Evolutionary conservation across 2,113 vertebrate species (phyloP), one percentile per base, ranked within the genome.

Genomic region (Acrocephalus arundinaceus): DNA sequence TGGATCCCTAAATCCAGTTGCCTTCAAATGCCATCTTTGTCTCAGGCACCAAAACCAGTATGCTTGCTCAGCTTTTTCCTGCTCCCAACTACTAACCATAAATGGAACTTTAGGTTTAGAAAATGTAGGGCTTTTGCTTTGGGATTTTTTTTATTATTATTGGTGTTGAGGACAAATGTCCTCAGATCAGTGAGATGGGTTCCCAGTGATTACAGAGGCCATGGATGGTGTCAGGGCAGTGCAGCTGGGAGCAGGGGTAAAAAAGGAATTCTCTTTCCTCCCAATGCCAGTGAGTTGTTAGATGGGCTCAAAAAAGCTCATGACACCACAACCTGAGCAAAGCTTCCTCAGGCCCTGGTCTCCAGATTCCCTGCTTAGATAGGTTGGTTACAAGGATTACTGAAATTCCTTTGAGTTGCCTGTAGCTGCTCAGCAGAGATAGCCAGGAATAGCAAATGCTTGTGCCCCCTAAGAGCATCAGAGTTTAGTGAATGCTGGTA

Each of bases 371-470:
- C 41, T 79, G 55, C 43, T 86, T 74, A 74, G 67, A 89, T 28
- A 71, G 39, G 41, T 39, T 90, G 3, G 0, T 86, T 77, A 75
- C n/a, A 87, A 83, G 65, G 48, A 88, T 86, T 90, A 86, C 59
- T 80, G 61, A 92, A 91, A 95, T 71, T 88, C 79, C 31, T 65
- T 84, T 72, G 66, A 96, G 68, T 65, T 93, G 55, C 31, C n/a
- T 90, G 90, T 82, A 90, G 82, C 78, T 95, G 75, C 48, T 90
- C 84, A 96, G 82, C 87, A 92, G 82, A 88, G 48, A 94, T 77
- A 84, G 85, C 43, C 88, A 81, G 84, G 39, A 96, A 93, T 13
- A 92, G 80, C 48, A 93, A 23, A 71, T 57, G 55, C 46, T 81
- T 72, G 45, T 77, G 68, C 41, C 33, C 30, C 10, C 11, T 63